Evolutionary conservation across 2,113 vertebrate species (phyloP).

Genomic region (Seriola quinqueradiata): DNA sequence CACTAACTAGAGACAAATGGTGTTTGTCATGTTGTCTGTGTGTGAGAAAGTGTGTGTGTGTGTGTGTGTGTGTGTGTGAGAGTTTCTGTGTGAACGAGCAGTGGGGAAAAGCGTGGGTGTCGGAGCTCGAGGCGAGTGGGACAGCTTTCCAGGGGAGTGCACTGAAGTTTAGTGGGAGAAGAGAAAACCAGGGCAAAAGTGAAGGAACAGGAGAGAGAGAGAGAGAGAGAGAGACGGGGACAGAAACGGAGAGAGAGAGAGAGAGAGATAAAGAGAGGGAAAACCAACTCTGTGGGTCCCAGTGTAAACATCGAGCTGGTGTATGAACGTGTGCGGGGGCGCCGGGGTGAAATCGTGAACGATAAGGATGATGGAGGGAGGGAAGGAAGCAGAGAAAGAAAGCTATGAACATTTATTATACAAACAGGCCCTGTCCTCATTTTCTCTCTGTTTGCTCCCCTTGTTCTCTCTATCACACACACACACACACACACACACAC

Average conservation of each 20-base stretch:
- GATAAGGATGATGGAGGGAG: slow-evolving; percentile 34
- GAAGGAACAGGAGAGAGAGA: not conserved
- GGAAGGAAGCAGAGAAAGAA: slow-evolving; percentile 22
- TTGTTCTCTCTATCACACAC: not conserved
- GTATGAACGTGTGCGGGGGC: slow-evolving; percentile 44
- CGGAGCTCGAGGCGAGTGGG: slow-evolving; percentile 42
- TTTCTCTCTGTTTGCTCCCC: slow-evolving; percentile 13
- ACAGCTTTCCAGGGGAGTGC: slow-evolving; percentile 57
- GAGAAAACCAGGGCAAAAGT: slow-evolving; percentile 48
- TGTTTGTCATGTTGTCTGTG: slow-evolving; percentile 20
- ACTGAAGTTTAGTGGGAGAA: slow-evolving; percentile 34
- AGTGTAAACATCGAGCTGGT: slow-evolving; percentile 43
- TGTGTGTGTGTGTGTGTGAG: not conserved
- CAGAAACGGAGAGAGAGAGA: not conserved
- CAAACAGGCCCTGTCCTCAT: slow-evolving; percentile 40
- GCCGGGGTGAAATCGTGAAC: slow-evolving; percentile 15
- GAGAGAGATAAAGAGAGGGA: slow-evolving; percentile 7
- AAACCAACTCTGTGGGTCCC: slow-evolving; percentile 33
- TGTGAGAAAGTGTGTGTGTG: slow-evolving; percentile 1
- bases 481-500: slow-evolving; percentile 1
- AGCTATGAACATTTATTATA: slow-evolving; percentile 32
- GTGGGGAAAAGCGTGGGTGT: slow-evolving; percentile 71
- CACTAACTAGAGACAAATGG: slow-evolving; percentile 43
- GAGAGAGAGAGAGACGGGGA: not conserved
- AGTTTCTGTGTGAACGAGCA: slow-evolving; percentile 47